A percentile compares a stretch with the other conserved stretches of the same genome.
Evolutionary conservation across 2,113 vertebrate genomes (phyloP).

Genomic region (Patagioenas fasciata): DNA sequence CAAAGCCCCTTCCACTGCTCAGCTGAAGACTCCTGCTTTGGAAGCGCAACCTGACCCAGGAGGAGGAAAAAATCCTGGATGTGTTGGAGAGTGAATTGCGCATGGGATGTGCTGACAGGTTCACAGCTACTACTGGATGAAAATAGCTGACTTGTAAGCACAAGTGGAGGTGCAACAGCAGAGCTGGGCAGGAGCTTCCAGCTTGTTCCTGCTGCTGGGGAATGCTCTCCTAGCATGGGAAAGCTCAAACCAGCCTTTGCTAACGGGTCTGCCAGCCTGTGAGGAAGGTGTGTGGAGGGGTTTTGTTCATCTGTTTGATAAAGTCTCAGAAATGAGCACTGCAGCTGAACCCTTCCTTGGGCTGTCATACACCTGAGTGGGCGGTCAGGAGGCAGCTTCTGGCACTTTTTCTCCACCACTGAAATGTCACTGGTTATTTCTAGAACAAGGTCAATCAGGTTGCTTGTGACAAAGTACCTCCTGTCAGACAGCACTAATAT

Average conservation of each 20-base stretch:
- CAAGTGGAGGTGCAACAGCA: background rate
- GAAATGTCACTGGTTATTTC: background rate
- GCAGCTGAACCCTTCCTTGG: background rate
- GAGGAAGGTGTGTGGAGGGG: background rate
- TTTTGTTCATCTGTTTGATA: background rate
- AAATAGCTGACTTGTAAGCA: background rate
- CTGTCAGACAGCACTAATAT: background rate
- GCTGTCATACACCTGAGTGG: rapidly evolving
- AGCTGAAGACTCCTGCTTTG: background rate
- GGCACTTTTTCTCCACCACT: background rate
- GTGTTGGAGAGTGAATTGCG: background rate
- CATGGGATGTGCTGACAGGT: background rate
- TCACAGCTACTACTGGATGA: background rate
- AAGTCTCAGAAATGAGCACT: background rate
- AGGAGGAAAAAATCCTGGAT: background rate
- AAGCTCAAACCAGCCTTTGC: background rate
- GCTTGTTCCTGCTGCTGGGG: background rate
- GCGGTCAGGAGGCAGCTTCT: background rate
- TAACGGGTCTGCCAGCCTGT: background rate
- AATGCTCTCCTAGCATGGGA: background rate
- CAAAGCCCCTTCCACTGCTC: background rate
- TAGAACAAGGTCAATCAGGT: background rate
- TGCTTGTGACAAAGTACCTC: background rate
- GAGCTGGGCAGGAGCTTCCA: background rate
- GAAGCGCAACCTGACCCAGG: background rate